Evolutionary conservation across 2,888 invertebrate species (phyloP), one percentile per base, ranked within the genome.

Genomic region (Thumatha senex): DNA sequence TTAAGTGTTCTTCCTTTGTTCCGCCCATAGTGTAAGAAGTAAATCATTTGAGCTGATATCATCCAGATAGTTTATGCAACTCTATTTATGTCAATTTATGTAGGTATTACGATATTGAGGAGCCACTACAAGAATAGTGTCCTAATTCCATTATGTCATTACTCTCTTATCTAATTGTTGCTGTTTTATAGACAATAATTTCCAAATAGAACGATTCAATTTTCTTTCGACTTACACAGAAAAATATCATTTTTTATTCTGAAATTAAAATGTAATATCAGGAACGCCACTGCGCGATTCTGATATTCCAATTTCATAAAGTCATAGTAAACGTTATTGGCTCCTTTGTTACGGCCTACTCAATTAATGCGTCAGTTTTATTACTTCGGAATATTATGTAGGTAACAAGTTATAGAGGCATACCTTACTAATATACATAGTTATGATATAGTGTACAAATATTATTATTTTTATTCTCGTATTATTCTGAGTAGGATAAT

Each of bases 321-420:
- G 62, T 62, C 57, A 64, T 58, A 61, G 56, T 67, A 68, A 63
- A 52, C 51, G 58, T 60, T 67, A 68, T 64, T 70, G 62, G 60
- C 40, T 53, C 49, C 58, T 62, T 62, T 58, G 56, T 62, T 51
- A 49, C 53, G 48, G 48, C 36, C 33, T 47, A 44, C 61, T 56
- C 62, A 62, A 62, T 67, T 61, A 63, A 55, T 59, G 52, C 55
- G 61, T 48, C 48, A 63, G 51, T 70, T 63, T 54, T 59, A 61
- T 67, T 60, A 60, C 61, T 58, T 56, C 44, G 57, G 47, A 58
- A 62, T 61, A 61, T 49, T 58, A 55, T 55, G 53, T 51, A 51
- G 53, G 54, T 33, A 14, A 58, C 42, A 51, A 63, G 49, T 52
- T 47, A 43, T 48, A 30, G 24, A 12, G 33, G 39, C 34, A 14